phyloP scores from a whole-genome alignment of 2,797 vertebrate genomes.

The Coranthus polyacanthus region DNA sequence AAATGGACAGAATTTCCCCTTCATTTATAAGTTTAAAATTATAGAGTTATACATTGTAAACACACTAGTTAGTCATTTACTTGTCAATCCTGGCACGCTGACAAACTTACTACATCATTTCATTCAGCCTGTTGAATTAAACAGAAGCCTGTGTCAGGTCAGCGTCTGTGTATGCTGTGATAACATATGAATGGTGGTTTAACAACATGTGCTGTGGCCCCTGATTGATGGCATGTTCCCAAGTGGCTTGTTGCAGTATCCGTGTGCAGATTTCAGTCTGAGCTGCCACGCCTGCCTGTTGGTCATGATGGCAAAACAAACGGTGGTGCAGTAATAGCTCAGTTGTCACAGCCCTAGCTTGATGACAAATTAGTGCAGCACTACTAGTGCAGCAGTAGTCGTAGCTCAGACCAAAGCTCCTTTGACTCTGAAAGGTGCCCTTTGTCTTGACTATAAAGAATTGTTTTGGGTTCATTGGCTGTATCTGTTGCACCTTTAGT shows the following conservation, averaged over 20 bases:
- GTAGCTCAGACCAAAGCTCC: slow-evolving; percentile 68
- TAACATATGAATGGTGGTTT: slow-evolving; percentile 51
- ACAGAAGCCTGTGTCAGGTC: slow-evolving; percentile 34
- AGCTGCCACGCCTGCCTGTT: slow-evolving; percentile 64
- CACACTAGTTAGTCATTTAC: slow-evolving; percentile 16
- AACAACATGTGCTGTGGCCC: slow-evolving; percentile 33
- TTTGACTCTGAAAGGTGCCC: slow-evolving; percentile 74
- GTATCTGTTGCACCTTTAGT: slow-evolving; percentile 60
- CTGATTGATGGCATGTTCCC: slow-evolving; percentile 70
- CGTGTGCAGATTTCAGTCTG: slow-evolving; percentile 60
- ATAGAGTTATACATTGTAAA: slow-evolving; percentile 16
- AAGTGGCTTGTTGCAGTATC: slow-evolving; percentile 44
- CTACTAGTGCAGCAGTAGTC: slow-evolving; percentile 56
- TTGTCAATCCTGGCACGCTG: background rate
- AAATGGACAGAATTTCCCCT: slow-evolving; percentile 1
- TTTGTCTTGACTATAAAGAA: slow-evolving; percentile 72
- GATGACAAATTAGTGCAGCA: slow-evolving; percentile 84
- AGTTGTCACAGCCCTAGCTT: slow-evolving; percentile 77
- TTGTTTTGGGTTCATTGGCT: slow-evolving; percentile 69
- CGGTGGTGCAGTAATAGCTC: slow-evolving; percentile 81
- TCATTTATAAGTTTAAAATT: slow-evolving; percentile 31
- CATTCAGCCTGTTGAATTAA: slow-evolving; percentile 37
- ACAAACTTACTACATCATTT: slow-evolving; percentile 12
- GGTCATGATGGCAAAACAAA: slow-evolving; percentile 81
- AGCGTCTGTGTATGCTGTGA: slow-evolving; percentile 24